These are phyloP conservation scores for Danaus plexippus DNA, from an alignment of 1,140 invertebrate species.

Conservation along the genomic window DNA sequence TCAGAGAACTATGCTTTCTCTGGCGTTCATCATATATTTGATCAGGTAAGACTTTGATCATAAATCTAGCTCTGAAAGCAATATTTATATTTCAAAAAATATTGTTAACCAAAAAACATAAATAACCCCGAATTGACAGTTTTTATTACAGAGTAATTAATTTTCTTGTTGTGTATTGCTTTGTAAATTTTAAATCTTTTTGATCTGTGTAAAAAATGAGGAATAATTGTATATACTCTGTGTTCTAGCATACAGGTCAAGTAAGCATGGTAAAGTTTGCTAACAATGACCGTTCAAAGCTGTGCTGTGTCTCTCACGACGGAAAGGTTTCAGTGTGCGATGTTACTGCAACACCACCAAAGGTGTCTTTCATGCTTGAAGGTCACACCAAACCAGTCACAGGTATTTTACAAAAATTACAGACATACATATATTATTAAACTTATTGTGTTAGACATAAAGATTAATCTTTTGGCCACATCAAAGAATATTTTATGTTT, in stretches of 20 bases:
- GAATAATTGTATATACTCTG: neutral
- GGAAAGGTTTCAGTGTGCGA: constrained; percentile 83
- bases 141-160: too few species aligned
- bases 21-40: constrained; percentile 90
- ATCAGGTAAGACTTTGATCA: constrained; percentile 71
- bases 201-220: too few species aligned
- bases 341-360: constrained; percentile 78
- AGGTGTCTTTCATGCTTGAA: constrained; percentile 80
- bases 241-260: constrained; percentile 77
- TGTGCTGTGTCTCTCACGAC: constrained; percentile 83
- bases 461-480: too few species aligned
- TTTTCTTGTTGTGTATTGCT: neutral
- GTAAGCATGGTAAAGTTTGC: constrained; percentile 91
- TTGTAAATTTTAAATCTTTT: neutral
- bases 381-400: constrained; percentile 85
- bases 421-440: too few species aligned
- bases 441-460: too few species aligned
- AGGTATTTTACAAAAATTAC: constrained; percentile 58
- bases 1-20: constrained; percentile 89
- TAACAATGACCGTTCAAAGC: constrained; percentile 85
- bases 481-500: too few species aligned
- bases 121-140: too few species aligned
- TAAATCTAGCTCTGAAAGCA: neutral
- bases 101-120: too few species aligned
- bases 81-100: too few species aligned